Evolutionary conservation across 2,888 invertebrate species (phyloP), one percentile per base, ranked within the genome.

Genomic region (Chrysopilus asiliformis): DNA sequence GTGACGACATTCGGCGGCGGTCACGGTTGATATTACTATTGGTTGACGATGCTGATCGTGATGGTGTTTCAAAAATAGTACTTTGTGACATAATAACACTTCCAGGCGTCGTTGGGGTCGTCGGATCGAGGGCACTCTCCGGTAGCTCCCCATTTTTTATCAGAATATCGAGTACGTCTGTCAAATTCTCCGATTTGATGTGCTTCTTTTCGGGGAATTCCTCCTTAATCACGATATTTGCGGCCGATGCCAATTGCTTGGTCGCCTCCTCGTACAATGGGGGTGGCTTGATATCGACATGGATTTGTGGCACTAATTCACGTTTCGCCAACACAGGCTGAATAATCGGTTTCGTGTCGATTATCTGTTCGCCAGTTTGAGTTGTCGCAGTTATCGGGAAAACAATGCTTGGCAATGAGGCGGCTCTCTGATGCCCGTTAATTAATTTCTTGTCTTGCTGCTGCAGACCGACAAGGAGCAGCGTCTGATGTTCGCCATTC

Each of bases 121-220:
- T 57, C 2, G 60, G 55, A 32, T 59, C 41, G 5, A 53, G 89
- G 1, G 87, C 87, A 49, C 87, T 87, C 7, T 89, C 79, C 2
- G 91, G 87, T 39, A 93, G 61, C 55, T 93, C 93, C 9, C 93
- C 93, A 57, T 87, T 89, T 54, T 90, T 83, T 29, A 93, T 90
- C 10, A 94, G 71, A 47, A 94, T 90, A 56, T 94, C 91, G 36
- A 94, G 66, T 2, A 94, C 90, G 60, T 94, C 93, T 28, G 56
- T 57, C 17, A 61, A 51, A 41, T 61, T 62, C 49, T 65, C 56
- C 52, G 60, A 58, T 40, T 64, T 63, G 2, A 62, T 47, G 36
- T 51, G 40, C 40, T 40, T 43, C n/a, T 40, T 39, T 42, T 34
- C 33, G 6, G 12, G 36, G 12, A 37, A 42, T 20, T 24, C 32